Evolutionary conservation across 2,888 invertebrate genomes (phyloP).

Genomic region (Hyppa rectilinea): DNA sequence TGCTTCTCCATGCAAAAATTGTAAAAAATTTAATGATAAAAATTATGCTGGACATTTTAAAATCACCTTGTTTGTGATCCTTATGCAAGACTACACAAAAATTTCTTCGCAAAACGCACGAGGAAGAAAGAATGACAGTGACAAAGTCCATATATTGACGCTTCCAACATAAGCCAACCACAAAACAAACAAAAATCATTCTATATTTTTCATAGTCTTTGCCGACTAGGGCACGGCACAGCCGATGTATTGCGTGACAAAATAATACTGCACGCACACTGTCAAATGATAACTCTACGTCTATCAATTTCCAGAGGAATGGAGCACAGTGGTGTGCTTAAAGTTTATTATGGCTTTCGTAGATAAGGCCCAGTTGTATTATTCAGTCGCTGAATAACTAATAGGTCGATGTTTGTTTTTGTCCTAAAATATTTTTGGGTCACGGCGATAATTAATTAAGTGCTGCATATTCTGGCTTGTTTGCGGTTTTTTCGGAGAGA

Average conservation of each 20-base stretch:
- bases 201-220: slow-evolving; percentile 72
- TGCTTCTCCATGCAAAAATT: not conserved
- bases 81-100: not conserved
- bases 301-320: slow-evolving; percentile 89
- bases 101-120: not conserved
- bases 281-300: slow-evolving; percentile 90
- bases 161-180: not conserved
- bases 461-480: slow-evolving; percentile 14
- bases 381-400: slow-evolving; percentile 76
- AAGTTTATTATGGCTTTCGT: slow-evolving; percentile 79
- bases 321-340: slow-evolving; percentile 79
- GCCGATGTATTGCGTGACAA: slow-evolving; percentile 84
- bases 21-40: not conserved
- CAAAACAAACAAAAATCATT: slow-evolving; percentile 15
- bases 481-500: slow-evolving; percentile 20
- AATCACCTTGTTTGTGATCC: not conserved
- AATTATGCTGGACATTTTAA: not conserved
- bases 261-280: slow-evolving; percentile 85
- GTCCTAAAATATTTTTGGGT: slow-evolving; percentile 65
- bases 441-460: slow-evolving; percentile 57
- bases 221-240: slow-evolving; percentile 79
- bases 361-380: slow-evolving; percentile 84
- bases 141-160: slow-evolving; percentile 2
- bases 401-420: slow-evolving; percentile 68
- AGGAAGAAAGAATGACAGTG: not conserved